These are phyloP conservation scores for Callimorpha dominula DNA, from an alignment of 2,888 invertebrate species.

Conservation along the genomic window DNA sequence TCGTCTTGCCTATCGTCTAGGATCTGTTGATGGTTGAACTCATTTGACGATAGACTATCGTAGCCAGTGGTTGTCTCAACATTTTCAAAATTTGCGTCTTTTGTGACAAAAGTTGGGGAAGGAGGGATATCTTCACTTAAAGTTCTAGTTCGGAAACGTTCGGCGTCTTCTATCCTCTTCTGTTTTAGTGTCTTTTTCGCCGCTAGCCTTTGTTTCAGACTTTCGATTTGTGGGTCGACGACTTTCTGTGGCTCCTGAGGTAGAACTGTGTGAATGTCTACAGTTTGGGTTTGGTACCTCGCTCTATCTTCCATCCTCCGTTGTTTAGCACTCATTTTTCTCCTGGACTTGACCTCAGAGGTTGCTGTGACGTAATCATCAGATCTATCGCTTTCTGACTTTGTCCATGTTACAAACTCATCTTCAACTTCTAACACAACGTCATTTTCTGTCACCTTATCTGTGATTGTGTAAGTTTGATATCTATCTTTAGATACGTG, in stretches of 20 bases:
- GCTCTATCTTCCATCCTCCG: constrained; percentile 89
- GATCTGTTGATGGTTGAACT: constrained; percentile 75
- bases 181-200: constrained; percentile 85
- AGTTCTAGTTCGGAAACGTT: constrained; percentile 91
- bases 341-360: constrained; percentile 71
- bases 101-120: constrained; percentile 81
- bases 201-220: constrained; percentile 72
- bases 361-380: constrained; percentile 73
- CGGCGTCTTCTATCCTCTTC: constrained; percentile 89
- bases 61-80: constrained; percentile 83
- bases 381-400: constrained; percentile 77
- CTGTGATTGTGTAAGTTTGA: constrained; percentile 93
- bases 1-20: constrained; percentile 70
- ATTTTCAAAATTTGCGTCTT: constrained; percentile 79
- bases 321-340: constrained; percentile 88
- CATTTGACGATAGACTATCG: constrained; percentile 80
- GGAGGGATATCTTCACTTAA: constrained; percentile 86
- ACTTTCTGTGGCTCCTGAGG: constrained; percentile 56
- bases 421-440: constrained; percentile 69
- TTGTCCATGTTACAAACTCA: constrained; percentile 80
- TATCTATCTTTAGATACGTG: constrained; percentile 92
- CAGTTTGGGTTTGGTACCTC: constrained; percentile 90
- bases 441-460: constrained; percentile 71
- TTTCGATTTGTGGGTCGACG: constrained; percentile 75
- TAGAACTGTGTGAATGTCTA: constrained; percentile 72